Evolutionary conservation across 2,888 invertebrate species (phyloP).

Genomic region (Litoditis marina): DNA sequence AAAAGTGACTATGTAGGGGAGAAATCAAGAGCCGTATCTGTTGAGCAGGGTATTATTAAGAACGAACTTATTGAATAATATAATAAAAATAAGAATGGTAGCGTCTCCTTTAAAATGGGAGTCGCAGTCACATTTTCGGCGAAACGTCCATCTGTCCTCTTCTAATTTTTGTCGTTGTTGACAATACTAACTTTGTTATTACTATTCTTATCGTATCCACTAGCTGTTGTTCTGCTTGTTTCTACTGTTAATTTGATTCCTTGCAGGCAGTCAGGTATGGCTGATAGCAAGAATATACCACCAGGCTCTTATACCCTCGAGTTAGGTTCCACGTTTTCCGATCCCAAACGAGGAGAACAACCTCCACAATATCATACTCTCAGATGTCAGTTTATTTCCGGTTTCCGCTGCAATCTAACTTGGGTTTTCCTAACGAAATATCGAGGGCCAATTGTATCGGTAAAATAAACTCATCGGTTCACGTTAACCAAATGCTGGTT

Average conservation of each 20-base stretch:
- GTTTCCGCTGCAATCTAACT: too few relatives aligned
- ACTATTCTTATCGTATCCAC: background rate
- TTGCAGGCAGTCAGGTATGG: constrained; percentile 22
- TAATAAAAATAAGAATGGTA: too few relatives aligned
- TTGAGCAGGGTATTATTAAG: too few relatives aligned
- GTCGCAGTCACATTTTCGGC: constrained; percentile 4
- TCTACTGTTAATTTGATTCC: background rate
- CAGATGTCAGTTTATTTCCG: constrained; percentile 42
- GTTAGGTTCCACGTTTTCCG: constrained; percentile 43
- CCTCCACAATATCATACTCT: constrained; percentile 43
- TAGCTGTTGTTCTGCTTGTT: background rate
- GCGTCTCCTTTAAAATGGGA: too few relatives aligned
- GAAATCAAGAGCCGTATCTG: too few relatives aligned
- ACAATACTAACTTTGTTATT: background rate
- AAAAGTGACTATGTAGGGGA: too few relatives aligned
- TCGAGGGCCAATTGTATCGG: too few relatives aligned
- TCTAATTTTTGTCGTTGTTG: too few relatives aligned
- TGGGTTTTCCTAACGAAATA: too few relatives aligned
- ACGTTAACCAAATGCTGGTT: too few relatives aligned
- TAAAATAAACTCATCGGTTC: too few relatives aligned
- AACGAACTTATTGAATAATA: too few relatives aligned
- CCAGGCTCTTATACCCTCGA: constrained; percentile 49
- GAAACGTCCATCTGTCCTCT: background rate
- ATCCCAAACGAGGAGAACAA: constrained; percentile 11
- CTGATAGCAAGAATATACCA: constrained; percentile 40